Evolutionary conservation across 2,113 vertebrate species (phyloP).

Genomic region (Ornithorhynchus anatinus): DNA sequence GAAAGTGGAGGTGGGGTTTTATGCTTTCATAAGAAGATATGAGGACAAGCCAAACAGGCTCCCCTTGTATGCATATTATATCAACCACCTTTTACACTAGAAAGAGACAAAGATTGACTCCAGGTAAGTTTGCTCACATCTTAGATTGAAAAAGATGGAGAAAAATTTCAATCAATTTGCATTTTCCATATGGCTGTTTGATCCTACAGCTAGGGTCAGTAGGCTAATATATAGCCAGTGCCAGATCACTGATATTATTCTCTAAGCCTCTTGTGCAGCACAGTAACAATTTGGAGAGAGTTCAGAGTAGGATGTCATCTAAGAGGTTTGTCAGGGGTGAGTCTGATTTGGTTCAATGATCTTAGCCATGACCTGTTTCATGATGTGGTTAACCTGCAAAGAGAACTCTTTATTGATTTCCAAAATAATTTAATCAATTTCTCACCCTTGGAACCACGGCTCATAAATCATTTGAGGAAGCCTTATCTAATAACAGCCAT

Average conservation of each 20-base stretch:
- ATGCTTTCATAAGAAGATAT: no score
- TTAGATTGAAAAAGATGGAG: not conserved
- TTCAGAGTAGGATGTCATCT: conserved; percentile 4
- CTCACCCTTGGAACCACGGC: conserved; percentile 20
- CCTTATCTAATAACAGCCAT: conserved; percentile 23
- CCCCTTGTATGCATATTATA: no score
- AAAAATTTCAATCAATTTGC: no score
- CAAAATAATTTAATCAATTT: conserved; percentile 52
- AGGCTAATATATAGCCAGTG: conserved; percentile 6
- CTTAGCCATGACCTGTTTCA: conserved; percentile 40
- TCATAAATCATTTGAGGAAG: conserved; percentile 55
- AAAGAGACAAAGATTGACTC: no score
- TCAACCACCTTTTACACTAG: no score
- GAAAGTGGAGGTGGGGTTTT: no score
- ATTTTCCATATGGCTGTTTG: conserved; percentile 27
- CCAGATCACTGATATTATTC: conserved; percentile 8
- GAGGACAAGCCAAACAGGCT: no score
- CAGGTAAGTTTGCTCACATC: not conserved
- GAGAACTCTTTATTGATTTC: conserved; percentile 52
- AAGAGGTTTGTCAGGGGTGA: conserved; percentile 18
- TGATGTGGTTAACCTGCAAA: conserved; percentile 14
- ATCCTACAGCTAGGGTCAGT: conserved; percentile 18
- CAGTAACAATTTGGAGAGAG: conserved; percentile 21
- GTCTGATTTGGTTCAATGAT: not conserved
- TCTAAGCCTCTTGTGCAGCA: not conserved